phyloP scores from a whole-genome alignment of 2,113 vertebrate species.

The rat (Rattus norvegicus) region DNA sequence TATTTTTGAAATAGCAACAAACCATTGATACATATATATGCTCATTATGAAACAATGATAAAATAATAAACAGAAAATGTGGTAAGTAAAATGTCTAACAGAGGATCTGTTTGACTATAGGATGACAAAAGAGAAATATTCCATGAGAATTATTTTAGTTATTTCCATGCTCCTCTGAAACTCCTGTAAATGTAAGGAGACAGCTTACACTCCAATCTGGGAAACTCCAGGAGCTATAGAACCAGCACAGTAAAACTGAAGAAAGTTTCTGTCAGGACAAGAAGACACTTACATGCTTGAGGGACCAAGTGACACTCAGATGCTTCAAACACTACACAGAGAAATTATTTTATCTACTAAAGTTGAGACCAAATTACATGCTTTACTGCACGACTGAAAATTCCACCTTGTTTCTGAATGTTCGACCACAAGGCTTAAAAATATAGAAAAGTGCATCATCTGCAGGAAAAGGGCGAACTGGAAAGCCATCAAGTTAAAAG shows the following conservation, averaged over 20 bases:
- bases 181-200: background rate
- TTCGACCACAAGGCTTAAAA: background rate
- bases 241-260: background rate
- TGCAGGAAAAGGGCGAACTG: background rate
- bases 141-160: background rate
- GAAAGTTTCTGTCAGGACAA: background rate
- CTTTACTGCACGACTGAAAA: background rate
- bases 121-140: background rate
- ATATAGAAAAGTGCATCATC: background rate
- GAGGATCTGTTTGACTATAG: background rate
- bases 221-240: background rate
- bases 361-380: background rate
- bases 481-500: background rate
- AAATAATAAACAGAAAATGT: conserved; percentile 28
- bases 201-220: background rate
- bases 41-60: background rate
- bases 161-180: background rate
- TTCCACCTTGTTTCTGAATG: conserved; percentile 1
- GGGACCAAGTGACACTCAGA: background rate
- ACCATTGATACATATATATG: background rate
- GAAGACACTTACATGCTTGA: background rate
- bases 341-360: conserved; percentile 8
- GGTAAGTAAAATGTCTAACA: background rate
- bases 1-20: conserved; percentile 6
- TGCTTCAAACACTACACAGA: background rate